Evolutionary conservation across 2,797 vertebrate species (phyloP).

Genomic region (Pitangus sulphuratus): DNA sequence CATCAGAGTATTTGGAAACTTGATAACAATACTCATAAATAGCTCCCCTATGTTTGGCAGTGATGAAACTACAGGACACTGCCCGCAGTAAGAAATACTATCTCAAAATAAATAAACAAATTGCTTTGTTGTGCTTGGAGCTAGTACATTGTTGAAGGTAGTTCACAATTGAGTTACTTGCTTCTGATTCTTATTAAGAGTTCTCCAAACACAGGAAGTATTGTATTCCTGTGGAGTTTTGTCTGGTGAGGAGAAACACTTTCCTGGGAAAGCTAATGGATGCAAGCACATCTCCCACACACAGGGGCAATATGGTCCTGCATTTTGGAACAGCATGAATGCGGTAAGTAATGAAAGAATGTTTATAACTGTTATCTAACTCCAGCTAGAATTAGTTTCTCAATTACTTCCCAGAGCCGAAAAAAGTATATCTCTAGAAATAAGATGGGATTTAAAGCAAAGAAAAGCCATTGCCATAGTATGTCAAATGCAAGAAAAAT

Average conservation of each 20-base stretch:
- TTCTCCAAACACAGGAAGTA: neutral
- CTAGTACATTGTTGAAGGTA: neutral
- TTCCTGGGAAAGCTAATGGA: neutral
- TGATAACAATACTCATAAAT: neutral
- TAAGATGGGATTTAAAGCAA: constrained; percentile 1
- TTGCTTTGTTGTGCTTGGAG: neutral
- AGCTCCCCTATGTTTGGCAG: neutral
- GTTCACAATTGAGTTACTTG: neutral
- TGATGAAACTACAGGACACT: neutral
- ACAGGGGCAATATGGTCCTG: neutral
- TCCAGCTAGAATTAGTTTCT: neutral
- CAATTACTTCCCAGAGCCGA: neutral
- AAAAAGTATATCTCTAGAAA: neutral
- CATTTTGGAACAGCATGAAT: neutral
- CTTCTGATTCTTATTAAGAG: neutral
- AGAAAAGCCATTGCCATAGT: neutral
- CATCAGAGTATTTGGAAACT: neutral
- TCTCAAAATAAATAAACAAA: neutral
- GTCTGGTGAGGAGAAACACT: neutral
- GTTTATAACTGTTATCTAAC: neutral
- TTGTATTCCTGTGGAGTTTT: neutral
- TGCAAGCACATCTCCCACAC: neutral
- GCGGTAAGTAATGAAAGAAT: neutral
- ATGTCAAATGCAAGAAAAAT: constrained; percentile 43
- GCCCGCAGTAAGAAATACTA: neutral